Conservation (phyloP, 2,888 invertebrate species). For the Vannuccia rotundouncinata region DNA sequence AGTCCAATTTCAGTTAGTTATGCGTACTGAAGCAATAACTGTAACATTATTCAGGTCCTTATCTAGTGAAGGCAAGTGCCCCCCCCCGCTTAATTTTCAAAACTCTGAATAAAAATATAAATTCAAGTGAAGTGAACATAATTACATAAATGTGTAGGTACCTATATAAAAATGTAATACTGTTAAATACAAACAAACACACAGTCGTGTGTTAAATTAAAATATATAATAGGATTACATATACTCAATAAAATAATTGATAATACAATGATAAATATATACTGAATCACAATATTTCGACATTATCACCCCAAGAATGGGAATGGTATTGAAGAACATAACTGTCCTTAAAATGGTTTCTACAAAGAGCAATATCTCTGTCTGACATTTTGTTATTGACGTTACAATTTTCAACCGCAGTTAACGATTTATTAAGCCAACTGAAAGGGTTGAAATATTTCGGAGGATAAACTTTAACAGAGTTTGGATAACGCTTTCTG, state of each 20-base stretch:
- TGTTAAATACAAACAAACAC: no score
- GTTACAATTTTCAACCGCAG: neutral
- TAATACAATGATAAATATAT: neutral
- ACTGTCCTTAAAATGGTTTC: conserved; percentile 13
- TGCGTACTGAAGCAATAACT: no score
- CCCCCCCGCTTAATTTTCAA: no score
- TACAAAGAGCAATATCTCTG: neutral
- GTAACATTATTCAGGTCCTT: no score
- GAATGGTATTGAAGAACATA: conserved; percentile 36
- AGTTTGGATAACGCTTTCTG: neutral
- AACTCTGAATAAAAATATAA: no score
- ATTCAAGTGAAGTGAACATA: no score
- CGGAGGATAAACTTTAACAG: conserved; percentile 27
- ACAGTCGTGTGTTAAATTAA: no score
- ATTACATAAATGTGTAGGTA: no score
- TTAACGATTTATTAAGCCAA: conserved; percentile 25
- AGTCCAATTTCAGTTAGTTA: no score
- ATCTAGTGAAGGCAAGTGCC: no score
- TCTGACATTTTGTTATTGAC: neutral
- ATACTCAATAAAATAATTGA: neutral
- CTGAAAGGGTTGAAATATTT: conserved; percentile 33
- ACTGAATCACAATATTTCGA: neutral
- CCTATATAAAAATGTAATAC: no score
- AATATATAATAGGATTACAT: neutral
- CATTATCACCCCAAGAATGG: conserved; percentile 25